Evolutionary conservation across 1,140 invertebrate genomes (phyloP), one percentile per base, ranked within the genome.

Genomic region (Panulirus ornatus): DNA sequence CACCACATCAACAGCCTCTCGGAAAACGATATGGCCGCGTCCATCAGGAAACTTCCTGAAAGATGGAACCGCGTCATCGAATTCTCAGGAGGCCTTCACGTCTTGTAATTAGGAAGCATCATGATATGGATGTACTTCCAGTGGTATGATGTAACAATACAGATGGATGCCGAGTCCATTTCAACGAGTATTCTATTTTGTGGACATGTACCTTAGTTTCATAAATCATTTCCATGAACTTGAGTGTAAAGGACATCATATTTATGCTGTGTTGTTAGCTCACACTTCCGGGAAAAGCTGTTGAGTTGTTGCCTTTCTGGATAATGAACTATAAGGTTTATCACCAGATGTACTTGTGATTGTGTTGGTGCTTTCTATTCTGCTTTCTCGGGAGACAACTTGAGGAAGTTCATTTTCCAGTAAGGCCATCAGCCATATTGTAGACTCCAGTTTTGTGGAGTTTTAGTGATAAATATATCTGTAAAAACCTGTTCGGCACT

Each of bases 41-140:
- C 90, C 2, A 71, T 91, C 58, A 63, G 84, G 34, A 73, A 73
- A n/a, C 84, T 91, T 3, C 90, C 84, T 0, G 90, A 91, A 27
- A 47, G 90, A 40, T 91, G 90, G 90, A 87, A 86, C 51, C 86
- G 78, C 30, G 88, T 89, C 36, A 83, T 89, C 30, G 88, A 89
- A n/a, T 89, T 89, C 88, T 89, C 88, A 19, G 88, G 88, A 30
- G 88, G 88, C 22, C 88, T 89, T 22, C 88, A 89, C 44, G 75
- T 89, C 63, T 75, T 89, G 47, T 89, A 83, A 83, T 85, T n/a
- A 63, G 30, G 30, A 38, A 27, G 5, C 63, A 66, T 19, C 5
- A n/a, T 19, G 5, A n/a, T 34, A 66, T 5, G 22, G 5, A 3
- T n/a, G n/a, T 44, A 2, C 16, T 30, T 19, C 22, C 0, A 34